Conservation (phyloP, 2,797 vertebrate species). For the Melanotaenia boesemani region DNA sequence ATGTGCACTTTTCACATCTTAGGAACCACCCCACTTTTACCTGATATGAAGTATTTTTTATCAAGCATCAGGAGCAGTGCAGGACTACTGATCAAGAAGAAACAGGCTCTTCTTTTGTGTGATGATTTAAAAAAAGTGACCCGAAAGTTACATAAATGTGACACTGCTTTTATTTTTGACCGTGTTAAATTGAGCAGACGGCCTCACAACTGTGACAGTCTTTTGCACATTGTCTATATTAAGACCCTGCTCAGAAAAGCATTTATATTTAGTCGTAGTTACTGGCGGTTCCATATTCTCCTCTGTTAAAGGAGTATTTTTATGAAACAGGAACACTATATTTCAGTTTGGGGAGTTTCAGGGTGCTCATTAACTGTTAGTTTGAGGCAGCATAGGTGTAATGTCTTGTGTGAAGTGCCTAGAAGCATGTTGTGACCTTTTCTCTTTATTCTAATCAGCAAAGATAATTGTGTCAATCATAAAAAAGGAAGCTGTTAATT, state of each 20-base stretch:
- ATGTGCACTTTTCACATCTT: constrained; percentile 57
- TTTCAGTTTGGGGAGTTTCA: constrained; percentile 60
- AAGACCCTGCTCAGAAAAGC: constrained; percentile 83
- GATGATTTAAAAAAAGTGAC: constrained; percentile 52
- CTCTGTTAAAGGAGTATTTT: constrained; percentile 66
- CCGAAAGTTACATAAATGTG: constrained; percentile 76
- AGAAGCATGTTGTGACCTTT: constrained; percentile 10
- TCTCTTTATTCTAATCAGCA: constrained; percentile 8
- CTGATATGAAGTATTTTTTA: constrained; percentile 25
- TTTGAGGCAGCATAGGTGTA: not conserved
- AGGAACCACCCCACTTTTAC: constrained; percentile 30
- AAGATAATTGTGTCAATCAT: constrained; percentile 15
- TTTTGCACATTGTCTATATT: constrained; percentile 84
- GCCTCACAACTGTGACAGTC: constrained; percentile 81
- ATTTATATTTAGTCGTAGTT: constrained; percentile 83
- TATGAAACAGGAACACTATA: constrained; percentile 62
- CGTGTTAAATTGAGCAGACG: constrained; percentile 78
- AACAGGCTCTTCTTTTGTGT: constrained; percentile 21
- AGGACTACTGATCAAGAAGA: constrained; percentile 32
- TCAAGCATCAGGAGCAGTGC: constrained; percentile 3
- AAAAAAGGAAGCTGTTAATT: constrained; percentile 25
- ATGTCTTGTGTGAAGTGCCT: constrained; percentile 23
- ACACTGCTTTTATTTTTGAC: constrained; percentile 78
- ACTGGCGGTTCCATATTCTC: constrained; percentile 81
- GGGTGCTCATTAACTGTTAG: constrained; percentile 23